These are phyloP conservation scores for Amphiprion percula DNA, from an alignment of 2,113 vertebrate species.

Conservation along the genomic window DNA sequence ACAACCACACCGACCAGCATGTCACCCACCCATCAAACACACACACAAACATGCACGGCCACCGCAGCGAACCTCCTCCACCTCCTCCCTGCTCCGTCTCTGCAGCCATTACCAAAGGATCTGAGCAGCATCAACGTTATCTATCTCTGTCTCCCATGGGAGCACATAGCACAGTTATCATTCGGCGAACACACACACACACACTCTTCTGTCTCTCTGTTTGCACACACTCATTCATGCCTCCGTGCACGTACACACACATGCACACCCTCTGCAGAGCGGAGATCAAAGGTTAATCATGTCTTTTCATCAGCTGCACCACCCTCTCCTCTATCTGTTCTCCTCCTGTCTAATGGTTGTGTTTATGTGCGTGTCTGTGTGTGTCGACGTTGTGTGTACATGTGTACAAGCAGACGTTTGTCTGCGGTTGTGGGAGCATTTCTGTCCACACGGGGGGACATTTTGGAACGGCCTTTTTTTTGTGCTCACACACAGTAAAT, in stretches of 20 bases:
- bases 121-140: constrained; percentile 71
- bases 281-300: constrained; percentile 82
- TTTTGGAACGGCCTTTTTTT: constrained; percentile 7
- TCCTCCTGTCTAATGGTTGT: constrained; percentile 67
- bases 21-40: constrained; percentile 39
- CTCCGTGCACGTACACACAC: constrained; percentile 18
- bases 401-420: constrained; percentile 32
- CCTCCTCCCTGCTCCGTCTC: constrained; percentile 7
- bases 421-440: constrained; percentile 34
- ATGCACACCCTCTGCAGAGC: constrained; percentile 2
- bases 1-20: constrained; percentile 29
- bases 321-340: constrained; percentile 75
- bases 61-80: neutral
- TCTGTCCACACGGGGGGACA: constrained; percentile 25
- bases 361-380: constrained; percentile 30
- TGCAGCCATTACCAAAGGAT: constrained; percentile 65
- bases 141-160: constrained; percentile 61
- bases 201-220: constrained; percentile 2
- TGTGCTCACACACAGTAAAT: constrained; percentile 41
- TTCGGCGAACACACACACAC: constrained; percentile 47
- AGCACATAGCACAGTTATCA: constrained; percentile 69
- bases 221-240: constrained; percentile 25
- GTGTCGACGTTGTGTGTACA: constrained; percentile 15
- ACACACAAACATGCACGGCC: constrained; percentile 28
- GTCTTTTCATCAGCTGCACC: constrained; percentile 81